Base-by-base conservation (phyloP, 2,113 vertebrate genomes). In the Collichthys lucidus region DNA sequence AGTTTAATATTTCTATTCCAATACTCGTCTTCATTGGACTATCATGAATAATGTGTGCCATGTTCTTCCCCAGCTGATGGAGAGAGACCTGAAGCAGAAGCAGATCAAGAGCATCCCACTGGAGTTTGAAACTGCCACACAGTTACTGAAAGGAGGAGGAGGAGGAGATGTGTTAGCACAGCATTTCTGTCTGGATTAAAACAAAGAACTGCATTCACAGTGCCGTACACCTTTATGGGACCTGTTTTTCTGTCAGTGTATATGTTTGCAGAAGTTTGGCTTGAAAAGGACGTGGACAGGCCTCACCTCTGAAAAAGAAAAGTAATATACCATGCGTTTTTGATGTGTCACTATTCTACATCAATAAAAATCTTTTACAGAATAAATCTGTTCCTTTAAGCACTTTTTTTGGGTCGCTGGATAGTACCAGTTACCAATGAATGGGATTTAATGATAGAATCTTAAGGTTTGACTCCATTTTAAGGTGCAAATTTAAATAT, bases 21-120 rank as follows among this genome's bases (percentile, higher is more conserved):
- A 14, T 49, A 62, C 31, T 73, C 20, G 20, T 47, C 19, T 26
- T 55, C 0, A 14, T 73, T 22, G 44, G 5, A 57, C 4, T 12
- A 56, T 10, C 12, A 59, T 47, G 42, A 59, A 40, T 78, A 62
- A 31, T 6, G n/a, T 61, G 53, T 44, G 22, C 12, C 11, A 12
- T 76, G 15, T 73, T 73, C 4, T 59, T 75, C 29, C 74, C 5
- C 87, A 99, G 98, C 90, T 99, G 68, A 98, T 99, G 86, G 96
- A 98, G 73, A 93, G 65, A 78, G 96, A 98, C 79, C 84, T 98
- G 84, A 97, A 96, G 80, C 94, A 95, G 91, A 95, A 91, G 12
- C 93, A 92, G 47, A 76, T 26, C 1, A 85, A 88, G 3, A 86
- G 61, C 1, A 75, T 97, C 17, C 95, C 98, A 0, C 87, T 99